These are phyloP conservation scores for Thereva unica DNA, from an alignment of 2,888 invertebrate species.

Conservation along the genomic window DNA sequence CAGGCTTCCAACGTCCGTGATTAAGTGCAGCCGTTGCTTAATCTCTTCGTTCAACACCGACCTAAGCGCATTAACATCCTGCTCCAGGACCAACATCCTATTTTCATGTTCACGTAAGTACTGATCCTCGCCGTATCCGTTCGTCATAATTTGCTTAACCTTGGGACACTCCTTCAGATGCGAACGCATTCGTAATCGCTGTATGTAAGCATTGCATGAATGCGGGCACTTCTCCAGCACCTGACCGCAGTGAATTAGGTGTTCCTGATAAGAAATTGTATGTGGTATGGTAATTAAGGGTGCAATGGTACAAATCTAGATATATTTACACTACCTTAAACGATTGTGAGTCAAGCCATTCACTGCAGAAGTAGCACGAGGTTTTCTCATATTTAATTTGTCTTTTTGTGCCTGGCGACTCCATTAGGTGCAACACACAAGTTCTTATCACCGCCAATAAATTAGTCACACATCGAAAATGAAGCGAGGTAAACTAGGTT, in stretches of 20 bases:
- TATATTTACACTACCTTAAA: constrained; percentile 61
- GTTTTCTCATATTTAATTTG: constrained; percentile 59
- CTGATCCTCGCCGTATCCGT: constrained; percentile 41
- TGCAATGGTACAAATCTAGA: neutral
- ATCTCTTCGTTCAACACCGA: constrained; percentile 57
- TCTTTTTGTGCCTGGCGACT: constrained; percentile 16
- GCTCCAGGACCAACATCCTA: constrained; percentile 50
- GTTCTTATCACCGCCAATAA: too few relatives aligned
- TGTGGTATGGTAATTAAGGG: neutral
- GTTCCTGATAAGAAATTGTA: constrained; percentile 59
- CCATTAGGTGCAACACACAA: constrained; percentile 17
- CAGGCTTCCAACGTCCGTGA: constrained; percentile 56
- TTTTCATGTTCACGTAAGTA: constrained; percentile 45
- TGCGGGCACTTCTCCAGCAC: constrained; percentile 73
- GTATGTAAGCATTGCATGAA: constrained; percentile 71
- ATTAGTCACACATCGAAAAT: too few relatives aligned
- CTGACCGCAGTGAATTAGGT: constrained; percentile 71
- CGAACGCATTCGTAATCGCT: constrained; percentile 65
- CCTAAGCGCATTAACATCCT: constrained; percentile 50
- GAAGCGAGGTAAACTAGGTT: too few relatives aligned
- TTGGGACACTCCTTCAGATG: constrained; percentile 62
- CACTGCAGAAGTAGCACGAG: constrained; percentile 71
- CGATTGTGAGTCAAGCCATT: constrained; percentile 67
- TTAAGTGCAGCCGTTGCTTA: constrained; percentile 55
- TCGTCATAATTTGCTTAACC: constrained; percentile 38